These are phyloP conservation scores for Thalassoma bifasciatum DNA, from an alignment of 2,113 vertebrate genomes.

Conservation along the genomic window DNA sequence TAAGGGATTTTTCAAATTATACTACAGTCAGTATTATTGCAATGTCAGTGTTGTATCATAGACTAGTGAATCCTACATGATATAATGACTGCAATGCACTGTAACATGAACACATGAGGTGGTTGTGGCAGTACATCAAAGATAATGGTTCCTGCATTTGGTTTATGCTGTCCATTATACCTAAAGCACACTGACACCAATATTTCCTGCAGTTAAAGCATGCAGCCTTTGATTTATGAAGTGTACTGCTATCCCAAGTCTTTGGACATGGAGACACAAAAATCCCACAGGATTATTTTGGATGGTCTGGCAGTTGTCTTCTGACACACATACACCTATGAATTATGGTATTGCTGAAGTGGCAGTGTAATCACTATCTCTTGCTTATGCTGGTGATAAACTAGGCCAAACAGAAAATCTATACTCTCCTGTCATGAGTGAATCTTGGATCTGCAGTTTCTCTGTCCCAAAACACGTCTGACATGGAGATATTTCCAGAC, in stretches of 20 bases:
- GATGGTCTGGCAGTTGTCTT: constrained; percentile 38
- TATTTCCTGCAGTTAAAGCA: constrained; percentile 54
- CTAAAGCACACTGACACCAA: constrained; percentile 55
- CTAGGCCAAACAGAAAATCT: constrained; percentile 28
- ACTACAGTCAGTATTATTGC: too few relatives aligned
- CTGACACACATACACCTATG: constrained; percentile 31
- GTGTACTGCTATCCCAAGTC: constrained; percentile 37
- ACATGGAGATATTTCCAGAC: too few relatives aligned
- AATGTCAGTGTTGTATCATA: too few relatives aligned
- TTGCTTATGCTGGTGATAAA: constrained; percentile 3
- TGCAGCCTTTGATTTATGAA: constrained; percentile 65
- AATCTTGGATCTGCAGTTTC: background rate
- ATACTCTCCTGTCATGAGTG: constrained; percentile 12
- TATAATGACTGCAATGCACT: too few relatives aligned
- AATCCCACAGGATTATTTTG: constrained; percentile 35
- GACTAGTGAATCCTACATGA: too few relatives aligned
- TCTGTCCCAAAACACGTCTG: too few relatives aligned
- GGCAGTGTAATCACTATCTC: constrained; percentile 58
- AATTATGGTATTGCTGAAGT: constrained; percentile 41
- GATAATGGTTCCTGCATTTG: background rate
- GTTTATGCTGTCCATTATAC: background rate
- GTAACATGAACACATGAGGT: background rate
- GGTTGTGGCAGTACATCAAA: background rate
- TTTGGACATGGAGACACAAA: constrained; percentile 13
- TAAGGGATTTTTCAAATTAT: too few relatives aligned